Evolutionary conservation across 2,888 invertebrate genomes (phyloP).

Genomic region (Hoplodrina ambigua): DNA sequence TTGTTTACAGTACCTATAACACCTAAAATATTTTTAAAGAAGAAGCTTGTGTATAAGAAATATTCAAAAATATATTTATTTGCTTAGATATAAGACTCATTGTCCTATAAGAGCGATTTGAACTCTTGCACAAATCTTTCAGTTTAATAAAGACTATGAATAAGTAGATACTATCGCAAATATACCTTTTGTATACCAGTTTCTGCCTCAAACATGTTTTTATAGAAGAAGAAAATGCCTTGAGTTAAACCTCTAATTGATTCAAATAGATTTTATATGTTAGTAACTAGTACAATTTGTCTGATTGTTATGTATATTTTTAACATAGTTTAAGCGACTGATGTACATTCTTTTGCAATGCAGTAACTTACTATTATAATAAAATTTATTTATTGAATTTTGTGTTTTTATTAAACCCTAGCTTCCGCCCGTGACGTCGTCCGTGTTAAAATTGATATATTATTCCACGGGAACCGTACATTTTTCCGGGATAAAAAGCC

Average conservation of each 20-base stretch:
- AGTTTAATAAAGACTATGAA: background rate
- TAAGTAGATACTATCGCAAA: background rate
- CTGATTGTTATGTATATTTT: conserved; percentile 47
- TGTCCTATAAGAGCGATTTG: background rate
- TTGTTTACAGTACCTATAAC: conserved; percentile 6
- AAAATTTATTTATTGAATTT: conserved; percentile 62
- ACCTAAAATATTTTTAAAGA: too few species aligned
- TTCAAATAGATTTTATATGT: conserved; percentile 38
- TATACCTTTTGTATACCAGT: conserved; percentile 9
- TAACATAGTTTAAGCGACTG: conserved; percentile 52
- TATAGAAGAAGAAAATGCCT: conserved; percentile 4
- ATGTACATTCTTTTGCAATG: conserved; percentile 52
- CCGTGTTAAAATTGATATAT: too few species aligned
- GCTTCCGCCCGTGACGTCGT: too few species aligned
- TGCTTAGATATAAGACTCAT: background rate
- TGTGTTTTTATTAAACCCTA: background rate
- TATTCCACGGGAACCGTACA: too few species aligned
- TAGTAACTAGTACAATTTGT: conserved; percentile 49
- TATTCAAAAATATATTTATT: background rate
- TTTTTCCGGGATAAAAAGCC: too few species aligned
- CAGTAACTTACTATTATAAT: conserved; percentile 47
- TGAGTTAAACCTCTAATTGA: background rate
- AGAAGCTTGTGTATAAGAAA: background rate
- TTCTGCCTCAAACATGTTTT: conserved; percentile 2
- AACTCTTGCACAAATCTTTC: conserved; percentile 28